Evolutionary conservation across 2,888 invertebrate genomes (phyloP).

Genomic region (Lottia scabra): DNA sequence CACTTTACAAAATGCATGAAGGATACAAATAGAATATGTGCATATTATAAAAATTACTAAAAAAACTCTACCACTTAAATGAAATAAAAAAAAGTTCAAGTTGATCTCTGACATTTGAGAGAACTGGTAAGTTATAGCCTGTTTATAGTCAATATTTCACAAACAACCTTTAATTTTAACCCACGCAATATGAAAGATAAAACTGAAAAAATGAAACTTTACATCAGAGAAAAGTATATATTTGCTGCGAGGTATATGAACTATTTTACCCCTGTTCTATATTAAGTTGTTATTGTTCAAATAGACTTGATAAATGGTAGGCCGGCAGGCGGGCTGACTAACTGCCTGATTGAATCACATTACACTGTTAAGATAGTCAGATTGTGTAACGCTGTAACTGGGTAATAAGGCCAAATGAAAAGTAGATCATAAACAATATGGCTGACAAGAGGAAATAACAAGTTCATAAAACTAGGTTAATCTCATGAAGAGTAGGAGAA

Average conservation of each 20-base stretch:
- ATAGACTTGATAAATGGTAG: background rate
- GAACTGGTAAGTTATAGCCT: no score
- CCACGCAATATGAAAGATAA: background rate
- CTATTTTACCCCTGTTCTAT: no score
- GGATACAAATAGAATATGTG: no score
- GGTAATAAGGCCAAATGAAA: background rate
- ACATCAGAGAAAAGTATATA: background rate
- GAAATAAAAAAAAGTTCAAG: no score
- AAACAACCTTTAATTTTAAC: background rate
- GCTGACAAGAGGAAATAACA: background rate
- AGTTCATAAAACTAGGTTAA: no score
- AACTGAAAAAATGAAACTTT: background rate
- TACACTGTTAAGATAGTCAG: no score
- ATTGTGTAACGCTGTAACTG: background rate
- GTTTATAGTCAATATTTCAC: no score
- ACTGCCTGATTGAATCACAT: no score
- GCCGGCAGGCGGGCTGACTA: background rate
- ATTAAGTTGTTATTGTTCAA: background rate
- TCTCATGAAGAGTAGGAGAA: background rate
- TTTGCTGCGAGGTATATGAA: slow-evolving; percentile 2
- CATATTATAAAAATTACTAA: no score
- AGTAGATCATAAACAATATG: background rate
- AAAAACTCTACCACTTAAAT: no score
- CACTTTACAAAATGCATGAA: no score
- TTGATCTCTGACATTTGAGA: no score